Conservation (phyloP, 2,797 vertebrate genomes). For the Phylloscopus collybita region DNA sequence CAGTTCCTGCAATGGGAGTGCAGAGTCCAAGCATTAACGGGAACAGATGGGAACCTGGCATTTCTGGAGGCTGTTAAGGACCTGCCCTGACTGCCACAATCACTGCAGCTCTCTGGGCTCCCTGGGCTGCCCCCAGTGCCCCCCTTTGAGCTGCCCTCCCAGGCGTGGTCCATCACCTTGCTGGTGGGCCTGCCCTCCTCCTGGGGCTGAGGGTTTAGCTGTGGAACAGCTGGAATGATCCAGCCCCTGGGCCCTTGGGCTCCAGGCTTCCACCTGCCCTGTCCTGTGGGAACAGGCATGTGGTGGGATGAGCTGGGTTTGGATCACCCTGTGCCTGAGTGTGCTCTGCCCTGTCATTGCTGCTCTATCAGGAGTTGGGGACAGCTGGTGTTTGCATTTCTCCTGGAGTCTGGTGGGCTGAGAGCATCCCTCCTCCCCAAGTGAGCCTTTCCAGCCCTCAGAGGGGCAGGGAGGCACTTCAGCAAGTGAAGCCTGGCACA, state of each 20-base stretch:
- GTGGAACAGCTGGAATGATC: not conserved
- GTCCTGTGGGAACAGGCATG: not conserved
- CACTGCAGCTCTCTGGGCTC: not conserved
- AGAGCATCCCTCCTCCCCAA: not conserved
- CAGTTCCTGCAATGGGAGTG: not conserved
- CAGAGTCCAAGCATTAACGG: rapidly evolving
- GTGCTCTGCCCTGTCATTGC: not conserved
- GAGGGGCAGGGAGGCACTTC: not conserved
- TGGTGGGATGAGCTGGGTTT: not conserved
- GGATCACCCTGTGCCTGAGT: not conserved
- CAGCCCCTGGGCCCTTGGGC: not conserved
- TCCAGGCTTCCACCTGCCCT: not conserved
- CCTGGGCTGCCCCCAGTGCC: not conserved
- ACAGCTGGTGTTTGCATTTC: not conserved
- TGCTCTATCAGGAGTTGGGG: not conserved
- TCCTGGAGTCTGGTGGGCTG: not conserved
- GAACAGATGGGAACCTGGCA: not conserved
- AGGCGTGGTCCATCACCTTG: rapidly evolving
- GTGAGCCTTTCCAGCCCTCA: not conserved
- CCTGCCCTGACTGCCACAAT: not conserved
- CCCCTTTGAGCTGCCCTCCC: rapidly evolving
- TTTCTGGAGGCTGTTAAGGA: not conserved
- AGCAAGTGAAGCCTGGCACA: not conserved
- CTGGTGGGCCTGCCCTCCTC: rapidly evolving
- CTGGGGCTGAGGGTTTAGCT: not conserved